Conservation (phyloP, 1,140 invertebrate species). For the Lepidurus packardi region DNA sequence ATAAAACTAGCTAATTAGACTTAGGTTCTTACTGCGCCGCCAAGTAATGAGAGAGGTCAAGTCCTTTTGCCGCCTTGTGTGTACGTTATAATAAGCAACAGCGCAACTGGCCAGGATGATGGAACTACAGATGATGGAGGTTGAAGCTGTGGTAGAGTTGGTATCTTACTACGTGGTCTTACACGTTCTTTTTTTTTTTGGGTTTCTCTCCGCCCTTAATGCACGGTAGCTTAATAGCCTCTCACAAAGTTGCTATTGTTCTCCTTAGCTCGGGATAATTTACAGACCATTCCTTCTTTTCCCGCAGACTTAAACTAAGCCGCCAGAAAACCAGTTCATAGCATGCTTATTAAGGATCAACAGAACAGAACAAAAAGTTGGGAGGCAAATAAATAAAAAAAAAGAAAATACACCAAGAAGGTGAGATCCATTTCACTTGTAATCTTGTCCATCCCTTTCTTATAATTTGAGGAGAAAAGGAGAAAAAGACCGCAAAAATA, state of each 20-base stretch:
- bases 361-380: background rate
- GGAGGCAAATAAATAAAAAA: too few species aligned
- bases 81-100: slow-evolving; percentile 10
- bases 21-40: background rate
- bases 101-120: background rate
- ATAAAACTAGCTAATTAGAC: slow-evolving; percentile 8
- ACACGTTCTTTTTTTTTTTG: background rate
- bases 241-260: slow-evolving; percentile 17
- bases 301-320: background rate
- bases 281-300: background rate
- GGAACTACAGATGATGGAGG: background rate
- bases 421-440: too few species aligned
- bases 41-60: slow-evolving; percentile 5
- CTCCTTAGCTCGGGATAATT: slow-evolving; percentile 17
- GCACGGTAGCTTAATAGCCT: slow-evolving; percentile 18
- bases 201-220: background rate
- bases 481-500: too few species aligned
- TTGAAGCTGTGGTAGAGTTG: background rate
- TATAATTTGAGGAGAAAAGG: too few species aligned
- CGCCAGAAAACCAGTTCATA: background rate
- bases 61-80: slow-evolving; percentile 1
- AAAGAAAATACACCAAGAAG: too few species aligned
- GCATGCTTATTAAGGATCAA: background rate
- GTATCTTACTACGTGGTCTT: background rate
- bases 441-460: too few species aligned